These are phyloP conservation scores for Gonatopus flavifemur DNA, from an alignment of 1,140 invertebrate genomes.

Conservation along the genomic window DNA sequence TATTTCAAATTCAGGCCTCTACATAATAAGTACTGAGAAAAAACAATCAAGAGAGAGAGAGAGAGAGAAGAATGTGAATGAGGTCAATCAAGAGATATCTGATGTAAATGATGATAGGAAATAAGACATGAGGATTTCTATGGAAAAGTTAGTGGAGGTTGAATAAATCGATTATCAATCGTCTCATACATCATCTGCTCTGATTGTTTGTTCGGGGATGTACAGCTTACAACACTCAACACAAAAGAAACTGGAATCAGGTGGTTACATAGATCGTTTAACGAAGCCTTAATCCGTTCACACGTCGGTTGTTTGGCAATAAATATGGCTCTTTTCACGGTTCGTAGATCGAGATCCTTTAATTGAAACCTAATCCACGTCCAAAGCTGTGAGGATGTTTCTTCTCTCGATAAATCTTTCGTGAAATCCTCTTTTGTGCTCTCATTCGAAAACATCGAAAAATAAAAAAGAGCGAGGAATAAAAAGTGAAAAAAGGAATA, in stretches of 20 bases:
- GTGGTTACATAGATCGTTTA: conserved; percentile 11
- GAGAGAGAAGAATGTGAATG: no score
- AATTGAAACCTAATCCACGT: conserved; percentile 53
- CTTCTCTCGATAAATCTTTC: conserved; percentile 35
- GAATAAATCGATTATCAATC: no score
- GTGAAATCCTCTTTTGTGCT: conserved; percentile 1
- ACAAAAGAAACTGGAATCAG: conserved; percentile 30
- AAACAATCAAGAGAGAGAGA: no score
- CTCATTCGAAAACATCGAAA: background rate
- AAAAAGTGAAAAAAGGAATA: background rate
- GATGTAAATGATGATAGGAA: no score
- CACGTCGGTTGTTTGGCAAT: conserved; percentile 24
- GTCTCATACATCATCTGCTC: no score
- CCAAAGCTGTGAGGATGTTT: conserved; percentile 34
- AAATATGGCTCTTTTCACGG: conserved; percentile 42
- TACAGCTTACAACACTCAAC: no score
- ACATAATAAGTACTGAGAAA: no score
- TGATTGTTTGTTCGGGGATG: no score
- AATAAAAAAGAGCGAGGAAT: background rate
- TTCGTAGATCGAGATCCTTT: conserved; percentile 28
- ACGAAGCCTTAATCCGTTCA: conserved; percentile 24
- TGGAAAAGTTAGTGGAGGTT: no score
- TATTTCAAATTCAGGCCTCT: no score
- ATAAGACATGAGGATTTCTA: no score
- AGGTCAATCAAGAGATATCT: no score